Evolutionary conservation across 1,140 invertebrate genomes (phyloP).

Genomic region (Hylaeus volcanicus): DNA sequence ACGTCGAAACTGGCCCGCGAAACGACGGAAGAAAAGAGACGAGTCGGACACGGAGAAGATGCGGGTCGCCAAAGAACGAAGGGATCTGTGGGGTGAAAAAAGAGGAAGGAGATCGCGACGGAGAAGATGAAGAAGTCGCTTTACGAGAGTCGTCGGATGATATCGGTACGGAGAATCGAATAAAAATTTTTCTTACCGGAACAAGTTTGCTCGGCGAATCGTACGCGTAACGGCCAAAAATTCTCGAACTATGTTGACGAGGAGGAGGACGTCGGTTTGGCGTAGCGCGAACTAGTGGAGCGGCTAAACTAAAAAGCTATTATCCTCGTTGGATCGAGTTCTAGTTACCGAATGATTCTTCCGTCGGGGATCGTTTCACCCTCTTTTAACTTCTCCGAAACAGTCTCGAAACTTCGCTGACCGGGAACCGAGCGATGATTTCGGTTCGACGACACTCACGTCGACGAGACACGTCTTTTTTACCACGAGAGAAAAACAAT

Average conservation of each 20-base stretch:
- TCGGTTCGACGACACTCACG: neutral
- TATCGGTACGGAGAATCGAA: slow-evolving; percentile 1
- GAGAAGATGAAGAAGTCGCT: slow-evolving; percentile 17
- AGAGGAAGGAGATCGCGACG: neutral
- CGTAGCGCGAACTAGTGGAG: slow-evolving; percentile 22
- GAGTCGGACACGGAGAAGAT: neutral
- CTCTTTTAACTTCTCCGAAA: slow-evolving; percentile 10
- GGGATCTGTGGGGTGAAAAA: too few species aligned
- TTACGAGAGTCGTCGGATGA: slow-evolving; percentile 8
- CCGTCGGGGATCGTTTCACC: neutral
- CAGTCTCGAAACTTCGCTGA: neutral
- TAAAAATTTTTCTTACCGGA: slow-evolving; percentile 21
- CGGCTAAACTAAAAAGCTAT: slow-evolving; percentile 47
- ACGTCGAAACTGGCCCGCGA: slow-evolving; percentile 17
- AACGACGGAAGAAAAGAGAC: neutral
- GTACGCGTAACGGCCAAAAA: slow-evolving; percentile 47
- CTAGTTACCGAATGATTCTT: slow-evolving; percentile 29
- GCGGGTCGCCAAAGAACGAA: too few species aligned
- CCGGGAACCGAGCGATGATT: too few species aligned
- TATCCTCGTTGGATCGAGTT: slow-evolving; percentile 36
- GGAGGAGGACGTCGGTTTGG: slow-evolving; percentile 1
- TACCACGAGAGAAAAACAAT: neutral
- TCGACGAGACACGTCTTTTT: neutral
- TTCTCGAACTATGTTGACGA: slow-evolving; percentile 52
- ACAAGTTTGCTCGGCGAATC: slow-evolving; percentile 37